These are phyloP conservation scores for human DNA, from an alignment of 2,113 vertebrate genomes.

Conservation along the genomic window GRCh38 chr18:636001-636500, in stretches of 20 bases:
- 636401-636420: neutral
- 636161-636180: neutral
- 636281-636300: neutral
- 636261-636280: neutral
- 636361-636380: neutral
- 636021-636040: fast-evolving
- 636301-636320: neutral
- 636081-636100: neutral
- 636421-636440: neutral
- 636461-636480: neutral
- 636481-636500: neutral
- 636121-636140: neutral
- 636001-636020: too few relatives aligned
- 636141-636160: neutral
- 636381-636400: neutral
- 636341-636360: neutral
- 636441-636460: neutral
- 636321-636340: neutral
- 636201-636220: neutral
- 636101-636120: neutral
- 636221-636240: neutral
- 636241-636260: neutral
- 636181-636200: neutral
- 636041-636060: neutral
- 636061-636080: too few relatives aligned